Evolutionary conservation across 2,113 vertebrate species (phyloP).

Genomic region (Puffinus mauretanicus): DNA sequence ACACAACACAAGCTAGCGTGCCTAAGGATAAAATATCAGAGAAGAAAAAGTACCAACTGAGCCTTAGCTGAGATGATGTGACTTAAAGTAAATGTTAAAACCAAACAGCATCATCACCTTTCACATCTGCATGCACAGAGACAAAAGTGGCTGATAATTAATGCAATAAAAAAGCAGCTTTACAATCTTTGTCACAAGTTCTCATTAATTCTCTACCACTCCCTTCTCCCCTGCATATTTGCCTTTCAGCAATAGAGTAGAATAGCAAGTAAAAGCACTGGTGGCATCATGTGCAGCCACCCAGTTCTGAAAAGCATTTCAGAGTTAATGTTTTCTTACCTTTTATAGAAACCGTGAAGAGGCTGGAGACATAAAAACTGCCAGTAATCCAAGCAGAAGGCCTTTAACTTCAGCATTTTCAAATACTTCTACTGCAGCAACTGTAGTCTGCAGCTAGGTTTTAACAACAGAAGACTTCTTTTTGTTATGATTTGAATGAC

Average conservation of each 20-base stretch:
- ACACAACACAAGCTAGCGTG: background rate
- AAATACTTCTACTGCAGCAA: background rate
- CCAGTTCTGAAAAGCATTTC: background rate
- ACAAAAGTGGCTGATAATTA: background rate
- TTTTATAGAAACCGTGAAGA: slow-evolving; percentile 89
- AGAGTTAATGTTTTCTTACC: slow-evolving; percentile 77
- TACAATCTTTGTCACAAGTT: slow-evolving; percentile 45
- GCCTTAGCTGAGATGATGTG: background rate
- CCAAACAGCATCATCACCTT: background rate
- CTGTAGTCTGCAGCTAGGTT: background rate
- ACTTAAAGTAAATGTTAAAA: background rate
- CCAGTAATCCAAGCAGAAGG: slow-evolving; percentile 98
- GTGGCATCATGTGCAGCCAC: background rate
- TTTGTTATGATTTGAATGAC: background rate
- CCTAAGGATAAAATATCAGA: background rate
- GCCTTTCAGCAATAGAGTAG: background rate
- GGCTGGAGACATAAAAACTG: slow-evolving; percentile 95
- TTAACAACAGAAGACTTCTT: background rate
- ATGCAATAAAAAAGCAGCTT: background rate
- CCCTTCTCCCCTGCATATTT: background rate
- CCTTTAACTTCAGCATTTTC: slow-evolving; percentile 95
- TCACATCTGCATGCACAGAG: background rate
- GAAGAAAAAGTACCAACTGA: background rate
- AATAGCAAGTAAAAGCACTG: background rate
- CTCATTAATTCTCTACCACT: slow-evolving; percentile 18